Conservation (phyloP, 1,140 invertebrate genomes). For the Cydia splendana region DNA sequence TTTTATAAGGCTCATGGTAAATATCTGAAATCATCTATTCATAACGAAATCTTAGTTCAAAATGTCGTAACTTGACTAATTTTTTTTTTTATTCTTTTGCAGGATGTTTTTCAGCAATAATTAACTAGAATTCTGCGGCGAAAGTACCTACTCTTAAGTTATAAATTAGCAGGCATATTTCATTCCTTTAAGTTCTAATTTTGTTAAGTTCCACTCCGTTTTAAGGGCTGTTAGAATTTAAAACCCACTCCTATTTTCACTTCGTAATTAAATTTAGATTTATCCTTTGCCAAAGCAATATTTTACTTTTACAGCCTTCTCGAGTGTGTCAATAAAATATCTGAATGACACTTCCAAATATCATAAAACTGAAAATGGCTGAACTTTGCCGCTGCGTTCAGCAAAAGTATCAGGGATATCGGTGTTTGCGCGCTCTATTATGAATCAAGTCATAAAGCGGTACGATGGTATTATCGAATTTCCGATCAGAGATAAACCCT, state of each 20-base stretch:
- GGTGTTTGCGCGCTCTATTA: conserved; percentile 44
- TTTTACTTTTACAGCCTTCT: conserved; percentile 29
- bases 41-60: neutral
- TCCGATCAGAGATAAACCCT: conserved; percentile 63
- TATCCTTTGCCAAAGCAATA: conserved; percentile 18
- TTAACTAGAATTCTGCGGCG: conserved; percentile 15
- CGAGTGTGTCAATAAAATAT: conserved; percentile 32
- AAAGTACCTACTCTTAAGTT: conserved; percentile 13
- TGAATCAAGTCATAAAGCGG: conserved; percentile 44
- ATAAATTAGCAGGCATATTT: conserved; percentile 22
- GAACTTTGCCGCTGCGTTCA: conserved; percentile 23
- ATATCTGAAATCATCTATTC: no score
- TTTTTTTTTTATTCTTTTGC: neutral
- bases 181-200: conserved; percentile 28
- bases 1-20: no score
- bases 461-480: conserved; percentile 53
- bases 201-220: conserved; percentile 23
- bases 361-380: conserved; percentile 32
- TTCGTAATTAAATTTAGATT: conserved; percentile 23
- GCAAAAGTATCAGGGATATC: conserved; percentile 31
- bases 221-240: conserved; percentile 24
- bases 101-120: neutral
- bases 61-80: neutral
- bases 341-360: conserved; percentile 31
- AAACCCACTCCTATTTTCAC: conserved; percentile 14